phyloP scores from a whole-genome alignment of 2,113 vertebrate genomes.

The Reinhardtius hippoglossoides region DNA sequence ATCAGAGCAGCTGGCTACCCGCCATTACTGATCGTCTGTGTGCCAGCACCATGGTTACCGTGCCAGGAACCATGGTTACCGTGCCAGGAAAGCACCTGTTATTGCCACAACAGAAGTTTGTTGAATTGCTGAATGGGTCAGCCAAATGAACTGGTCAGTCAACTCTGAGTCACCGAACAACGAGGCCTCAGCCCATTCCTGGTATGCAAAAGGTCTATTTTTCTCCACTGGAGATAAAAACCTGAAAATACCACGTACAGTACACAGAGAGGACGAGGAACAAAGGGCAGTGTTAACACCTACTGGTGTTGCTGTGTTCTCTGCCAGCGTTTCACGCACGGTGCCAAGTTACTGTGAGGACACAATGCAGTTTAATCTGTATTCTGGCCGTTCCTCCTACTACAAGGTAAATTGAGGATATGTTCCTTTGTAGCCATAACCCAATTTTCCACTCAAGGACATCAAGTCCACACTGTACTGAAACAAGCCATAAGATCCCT shows the following conservation, averaged over 20 bases:
- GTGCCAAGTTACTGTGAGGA: constrained; percentile 21
- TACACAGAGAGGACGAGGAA: constrained; percentile 28
- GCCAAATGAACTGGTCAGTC: constrained; percentile 50
- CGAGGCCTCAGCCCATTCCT: constrained; percentile 36
- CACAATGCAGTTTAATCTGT: background rate
- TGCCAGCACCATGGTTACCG: background rate
- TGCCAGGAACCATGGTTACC: constrained; percentile 1
- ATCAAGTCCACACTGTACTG: constrained; percentile 4
- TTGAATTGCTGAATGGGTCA: constrained; percentile 31
- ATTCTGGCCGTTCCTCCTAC: background rate
- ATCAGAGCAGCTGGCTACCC: constrained; percentile 14
- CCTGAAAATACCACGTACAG: constrained; percentile 50
- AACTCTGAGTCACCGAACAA: constrained; percentile 37
- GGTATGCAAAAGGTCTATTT: constrained; percentile 49
- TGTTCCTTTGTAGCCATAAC: constrained; percentile 8
- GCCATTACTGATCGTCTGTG: background rate
- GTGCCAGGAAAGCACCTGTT: constrained; percentile 33
- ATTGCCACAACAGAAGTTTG: constrained; percentile 20
- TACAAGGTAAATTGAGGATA: background rate
- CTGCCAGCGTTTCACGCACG: constrained; percentile 12
- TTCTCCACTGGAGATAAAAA: constrained; percentile 55
- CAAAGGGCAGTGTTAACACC: constrained; percentile 52
- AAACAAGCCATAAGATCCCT: constrained; percentile 5
- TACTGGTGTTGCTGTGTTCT: constrained; percentile 32
- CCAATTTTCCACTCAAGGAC: background rate